Evolutionary conservation across 1,140 invertebrate genomes (phyloP).

Genomic region (Eulimnadia texana): DNA sequence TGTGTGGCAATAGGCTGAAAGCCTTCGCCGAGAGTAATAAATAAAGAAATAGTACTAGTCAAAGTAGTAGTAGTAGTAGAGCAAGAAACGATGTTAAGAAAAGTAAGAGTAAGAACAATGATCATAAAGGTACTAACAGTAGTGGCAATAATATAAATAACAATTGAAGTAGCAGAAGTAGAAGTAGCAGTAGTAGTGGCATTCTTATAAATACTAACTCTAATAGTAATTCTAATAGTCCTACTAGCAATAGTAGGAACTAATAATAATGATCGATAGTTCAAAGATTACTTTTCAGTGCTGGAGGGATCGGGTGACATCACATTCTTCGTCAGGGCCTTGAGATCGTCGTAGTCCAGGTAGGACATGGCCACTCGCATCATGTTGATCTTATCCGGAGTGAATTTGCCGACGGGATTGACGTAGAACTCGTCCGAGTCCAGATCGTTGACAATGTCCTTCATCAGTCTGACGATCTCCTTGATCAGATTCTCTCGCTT

Average conservation of each 20-base stretch:
- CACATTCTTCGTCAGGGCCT: constrained; percentile 1
- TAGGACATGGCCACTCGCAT: constrained; percentile 19
- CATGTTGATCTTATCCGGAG: constrained; percentile 15
- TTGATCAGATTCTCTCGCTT: not conserved
- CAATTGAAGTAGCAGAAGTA: too few relatives aligned
- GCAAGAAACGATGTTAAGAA: too few relatives aligned
- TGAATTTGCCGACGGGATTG: constrained; percentile 3
- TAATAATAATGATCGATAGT: not conserved
- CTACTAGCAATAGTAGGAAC: not conserved
- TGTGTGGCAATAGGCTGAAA: too few relatives aligned
- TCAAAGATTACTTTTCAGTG: not conserved
- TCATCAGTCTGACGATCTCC: constrained; percentile 10
- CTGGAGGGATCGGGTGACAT: not conserved
- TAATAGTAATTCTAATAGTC: too few relatives aligned
- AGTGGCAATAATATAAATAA: too few relatives aligned
- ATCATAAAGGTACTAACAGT: too few relatives aligned
- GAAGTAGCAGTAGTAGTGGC: too few relatives aligned
- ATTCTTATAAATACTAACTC: too few relatives aligned
- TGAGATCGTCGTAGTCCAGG: constrained; percentile 15
- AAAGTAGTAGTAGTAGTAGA: too few relatives aligned
- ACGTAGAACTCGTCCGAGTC: constrained; percentile 10
- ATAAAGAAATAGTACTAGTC: too few relatives aligned
- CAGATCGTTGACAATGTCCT: constrained; percentile 13
- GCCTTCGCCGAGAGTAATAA: too few relatives aligned
- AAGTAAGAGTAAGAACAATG: too few relatives aligned